phyloP scores from a whole-genome alignment of 2,113 vertebrate genomes.

The Martes martes region DNA sequence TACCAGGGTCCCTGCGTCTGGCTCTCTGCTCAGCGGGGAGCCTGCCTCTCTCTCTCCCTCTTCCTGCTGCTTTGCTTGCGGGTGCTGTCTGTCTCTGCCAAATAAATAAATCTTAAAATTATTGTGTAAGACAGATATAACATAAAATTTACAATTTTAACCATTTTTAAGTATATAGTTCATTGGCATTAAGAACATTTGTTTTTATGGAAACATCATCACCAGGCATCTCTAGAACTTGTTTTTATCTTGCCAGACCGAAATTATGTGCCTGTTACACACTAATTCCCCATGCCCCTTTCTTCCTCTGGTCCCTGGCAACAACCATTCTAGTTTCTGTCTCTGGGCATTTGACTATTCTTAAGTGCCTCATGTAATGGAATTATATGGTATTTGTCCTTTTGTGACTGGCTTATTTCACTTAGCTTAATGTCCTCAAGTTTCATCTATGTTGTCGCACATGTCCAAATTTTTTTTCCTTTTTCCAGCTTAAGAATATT shows the following conservation, averaged over 20 bases:
- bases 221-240: not conserved
- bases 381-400: not conserved
- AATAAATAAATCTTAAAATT: not conserved
- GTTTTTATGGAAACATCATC: no score
- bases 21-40: not conserved
- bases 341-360: not conserved
- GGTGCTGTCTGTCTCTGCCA: not conserved
- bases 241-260: not conserved
- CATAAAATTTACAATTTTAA: not conserved
- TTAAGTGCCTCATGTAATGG: not conserved
- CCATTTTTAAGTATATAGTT: not conserved
- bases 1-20: not conserved
- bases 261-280: not conserved
- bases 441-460: not conserved
- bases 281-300: rapidly evolving
- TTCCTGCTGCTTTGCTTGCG: not conserved
- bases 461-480: not conserved
- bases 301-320: not conserved
- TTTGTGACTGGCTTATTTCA: not conserved
- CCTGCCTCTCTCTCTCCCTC: not conserved
- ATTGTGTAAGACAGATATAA: not conserved
- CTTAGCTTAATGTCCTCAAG: not conserved
- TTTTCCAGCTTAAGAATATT: not conserved
- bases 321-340: not conserved
- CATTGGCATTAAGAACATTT: not conserved